These are phyloP conservation scores for Isaurus tuberculatus DNA, from an alignment of 92 coral and sea anemone genomes.

Conservation along the genomic window DNA sequence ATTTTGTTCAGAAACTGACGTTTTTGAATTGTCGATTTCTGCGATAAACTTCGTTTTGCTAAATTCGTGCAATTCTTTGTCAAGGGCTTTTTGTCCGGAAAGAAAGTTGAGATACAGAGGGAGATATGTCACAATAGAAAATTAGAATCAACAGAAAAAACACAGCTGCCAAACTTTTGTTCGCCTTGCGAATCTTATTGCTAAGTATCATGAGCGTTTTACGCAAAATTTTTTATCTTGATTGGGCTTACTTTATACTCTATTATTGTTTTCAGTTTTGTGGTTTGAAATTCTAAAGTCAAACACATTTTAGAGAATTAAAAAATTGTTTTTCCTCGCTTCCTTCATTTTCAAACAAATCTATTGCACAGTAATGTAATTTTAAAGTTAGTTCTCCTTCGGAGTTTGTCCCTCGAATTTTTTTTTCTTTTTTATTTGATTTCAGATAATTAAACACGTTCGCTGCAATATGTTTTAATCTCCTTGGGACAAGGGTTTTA, in stretches of 20 bases:
- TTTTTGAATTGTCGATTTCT: conserved; percentile 33
- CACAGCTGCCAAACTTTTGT: conserved; percentile 74
- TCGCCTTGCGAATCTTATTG: conserved; percentile 64
- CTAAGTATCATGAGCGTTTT: conserved; percentile 43
- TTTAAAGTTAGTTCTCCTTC: conserved; percentile 50
- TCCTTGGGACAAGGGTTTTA: conserved; percentile 24
- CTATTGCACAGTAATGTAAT: conserved; percentile 66
- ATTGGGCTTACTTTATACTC: conserved; percentile 16
- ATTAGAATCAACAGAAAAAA: conserved; percentile 83
- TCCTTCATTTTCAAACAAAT: conserved; percentile 42
- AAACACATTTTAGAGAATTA: conserved; percentile 47
- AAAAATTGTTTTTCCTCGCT: conserved; percentile 7
- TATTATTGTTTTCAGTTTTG: conserved; percentile 28
- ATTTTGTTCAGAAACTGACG: conserved; percentile 9
- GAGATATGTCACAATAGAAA: conserved; percentile 70
- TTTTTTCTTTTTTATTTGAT: conserved; percentile 15
- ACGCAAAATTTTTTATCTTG: conserved; percentile 24
- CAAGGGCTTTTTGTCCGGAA: conserved; percentile 22
- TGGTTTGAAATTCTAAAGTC: conserved; percentile 5
- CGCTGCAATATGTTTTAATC: conserved; percentile 10
- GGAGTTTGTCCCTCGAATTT: conserved; percentile 15
- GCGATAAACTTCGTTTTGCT: conserved; percentile 25
- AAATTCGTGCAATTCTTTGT: conserved; percentile 36
- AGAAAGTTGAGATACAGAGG: conserved; percentile 46
- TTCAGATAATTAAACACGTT: conserved; percentile 21